Conservation (phyloP, 2,888 invertebrate genomes). For the Oscheius sp. region DNA sequence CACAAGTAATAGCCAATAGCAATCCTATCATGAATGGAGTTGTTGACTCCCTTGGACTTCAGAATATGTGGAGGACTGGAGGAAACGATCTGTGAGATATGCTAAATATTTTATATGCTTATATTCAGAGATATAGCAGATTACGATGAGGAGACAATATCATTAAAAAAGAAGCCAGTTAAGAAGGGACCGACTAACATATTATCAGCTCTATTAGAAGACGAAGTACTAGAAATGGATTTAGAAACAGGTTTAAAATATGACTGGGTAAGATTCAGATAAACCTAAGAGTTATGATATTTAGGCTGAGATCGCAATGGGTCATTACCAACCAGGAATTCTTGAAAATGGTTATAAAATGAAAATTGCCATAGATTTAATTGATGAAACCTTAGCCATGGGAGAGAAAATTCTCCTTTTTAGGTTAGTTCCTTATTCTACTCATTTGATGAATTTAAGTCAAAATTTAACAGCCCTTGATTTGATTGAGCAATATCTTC, state of each 20-base stretch:
- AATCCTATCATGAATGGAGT: neutral
- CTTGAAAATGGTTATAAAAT: constrained; percentile 94
- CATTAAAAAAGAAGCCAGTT: constrained; percentile 7
- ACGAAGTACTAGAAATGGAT: constrained; percentile 36
- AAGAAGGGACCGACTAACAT: constrained; percentile 9
- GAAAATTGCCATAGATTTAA: constrained; percentile 88
- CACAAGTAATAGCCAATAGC: neutral
- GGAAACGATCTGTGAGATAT: neutral
- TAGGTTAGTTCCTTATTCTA: constrained; percentile 61
- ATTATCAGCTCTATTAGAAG: constrained; percentile 7
- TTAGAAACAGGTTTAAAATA: constrained; percentile 36
- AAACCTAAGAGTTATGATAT: constrained; percentile 32
- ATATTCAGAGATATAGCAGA: constrained; percentile 30
- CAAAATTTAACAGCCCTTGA: constrained; percentile 94
- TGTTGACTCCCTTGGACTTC: neutral
- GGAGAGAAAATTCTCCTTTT: constrained; percentile 92
- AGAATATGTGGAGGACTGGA: neutral
- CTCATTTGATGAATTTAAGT: constrained; percentile 74
- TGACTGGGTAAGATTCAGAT: constrained; percentile 42
- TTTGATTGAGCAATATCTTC: constrained; percentile 89
- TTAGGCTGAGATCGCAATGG: constrained; percentile 73
- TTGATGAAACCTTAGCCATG: constrained; percentile 85
- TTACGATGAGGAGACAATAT: constrained; percentile 1
- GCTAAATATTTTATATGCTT: too few relatives aligned
- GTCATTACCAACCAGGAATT: constrained; percentile 82